Evolutionary conservation across 2,888 invertebrate genomes (phyloP).

Genomic region (Subacronicta megacephala): DNA sequence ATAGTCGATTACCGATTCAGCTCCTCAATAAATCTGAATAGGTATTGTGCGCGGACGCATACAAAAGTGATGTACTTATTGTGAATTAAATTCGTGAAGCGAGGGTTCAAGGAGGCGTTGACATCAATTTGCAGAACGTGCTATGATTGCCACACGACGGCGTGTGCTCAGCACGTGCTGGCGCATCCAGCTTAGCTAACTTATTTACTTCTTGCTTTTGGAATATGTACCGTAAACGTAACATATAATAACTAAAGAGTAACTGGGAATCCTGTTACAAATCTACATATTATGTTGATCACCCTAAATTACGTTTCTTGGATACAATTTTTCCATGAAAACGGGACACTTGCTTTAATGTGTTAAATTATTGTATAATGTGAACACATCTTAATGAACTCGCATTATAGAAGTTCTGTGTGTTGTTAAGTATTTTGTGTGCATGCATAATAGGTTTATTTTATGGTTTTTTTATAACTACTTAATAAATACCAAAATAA

Average conservation of each 20-base stretch:
- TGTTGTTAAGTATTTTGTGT: no score
- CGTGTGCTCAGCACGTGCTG: conserved; percentile 54
- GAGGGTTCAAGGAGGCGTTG: conserved; percentile 76
- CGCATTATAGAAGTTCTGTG: no score
- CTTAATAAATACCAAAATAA: no score
- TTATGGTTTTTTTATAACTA: no score
- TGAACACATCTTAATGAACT: no score
- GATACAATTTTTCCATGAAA: no score
- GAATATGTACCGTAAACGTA: not conserved
- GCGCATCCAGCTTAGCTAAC: conserved; percentile 10
- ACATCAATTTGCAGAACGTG: conserved; percentile 72
- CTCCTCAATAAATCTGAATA: conserved; percentile 81
- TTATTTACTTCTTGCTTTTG: not conserved
- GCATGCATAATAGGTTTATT: no score
- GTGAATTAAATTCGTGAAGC: conserved; percentile 77
- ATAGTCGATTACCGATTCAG: conserved; percentile 78
- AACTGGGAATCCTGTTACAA: not conserved
- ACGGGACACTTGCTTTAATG: no score
- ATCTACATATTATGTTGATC: no score
- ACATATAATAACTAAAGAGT: no score
- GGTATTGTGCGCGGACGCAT: conserved; percentile 83
- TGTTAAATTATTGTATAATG: no score
- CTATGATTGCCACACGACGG: conserved; percentile 51
- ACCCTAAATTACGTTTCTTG: no score
- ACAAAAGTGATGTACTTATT: conserved; percentile 76